phyloP scores from a whole-genome alignment of 2,113 vertebrate genomes.

The Calonectris borealis region DNA sequence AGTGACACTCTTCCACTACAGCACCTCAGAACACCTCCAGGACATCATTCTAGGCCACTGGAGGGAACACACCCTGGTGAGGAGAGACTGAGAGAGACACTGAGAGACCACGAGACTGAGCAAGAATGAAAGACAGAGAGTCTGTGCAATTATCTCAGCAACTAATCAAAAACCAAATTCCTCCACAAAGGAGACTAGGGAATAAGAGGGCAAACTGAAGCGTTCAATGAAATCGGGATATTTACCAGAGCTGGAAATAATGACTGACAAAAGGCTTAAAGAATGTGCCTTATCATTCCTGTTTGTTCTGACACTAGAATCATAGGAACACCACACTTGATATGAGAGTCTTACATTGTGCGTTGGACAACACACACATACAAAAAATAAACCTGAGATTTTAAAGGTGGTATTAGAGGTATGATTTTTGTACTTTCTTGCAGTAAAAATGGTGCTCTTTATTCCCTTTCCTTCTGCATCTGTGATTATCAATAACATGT shows the following conservation, averaged over 20 bases:
- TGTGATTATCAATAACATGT: not conserved
- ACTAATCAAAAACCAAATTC: not conserved
- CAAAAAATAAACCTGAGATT: not conserved
- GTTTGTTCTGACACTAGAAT: not conserved
- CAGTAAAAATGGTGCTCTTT: not conserved
- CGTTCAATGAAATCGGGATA: not conserved
- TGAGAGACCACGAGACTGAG: not conserved
- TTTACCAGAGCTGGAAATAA: not conserved
- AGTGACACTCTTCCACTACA: not conserved
- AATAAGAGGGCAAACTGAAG: not conserved
- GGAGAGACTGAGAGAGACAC: not conserved
- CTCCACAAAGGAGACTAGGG: not conserved
- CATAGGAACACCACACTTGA: not conserved
- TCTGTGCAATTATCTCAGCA: not conserved
- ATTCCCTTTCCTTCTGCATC: not conserved
- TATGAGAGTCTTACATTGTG: not conserved
- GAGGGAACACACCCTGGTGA: fast-evolving
- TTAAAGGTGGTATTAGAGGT: not conserved
- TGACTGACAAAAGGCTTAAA: not conserved
- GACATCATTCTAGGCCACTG: not conserved
- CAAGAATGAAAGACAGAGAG: not conserved
- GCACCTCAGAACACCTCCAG: not conserved
- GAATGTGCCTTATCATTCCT: not conserved
- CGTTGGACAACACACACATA: not conserved
- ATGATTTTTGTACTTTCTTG: not conserved